Percentiles rank a stretch among this genome's conserved stretches.
Evolutionary conservation across 2,113 vertebrate species (phyloP).

Genomic region (Spheniscus mendiculus): DNA sequence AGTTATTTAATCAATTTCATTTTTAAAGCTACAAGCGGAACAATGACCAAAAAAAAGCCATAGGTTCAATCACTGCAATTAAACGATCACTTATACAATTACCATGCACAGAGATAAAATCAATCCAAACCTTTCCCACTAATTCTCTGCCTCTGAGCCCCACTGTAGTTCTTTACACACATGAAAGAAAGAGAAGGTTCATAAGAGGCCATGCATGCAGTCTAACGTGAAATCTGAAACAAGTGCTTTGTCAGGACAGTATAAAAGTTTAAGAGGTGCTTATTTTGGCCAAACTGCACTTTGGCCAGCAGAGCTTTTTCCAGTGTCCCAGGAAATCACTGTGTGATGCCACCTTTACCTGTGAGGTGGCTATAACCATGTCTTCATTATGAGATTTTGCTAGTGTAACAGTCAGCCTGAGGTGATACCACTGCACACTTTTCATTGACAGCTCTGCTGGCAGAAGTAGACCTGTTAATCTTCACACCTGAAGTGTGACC

Average conservation of each 20-base stretch:
- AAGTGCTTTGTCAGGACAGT: background rate
- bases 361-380: background rate
- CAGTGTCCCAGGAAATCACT: background rate
- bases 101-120: background rate
- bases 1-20: background rate
- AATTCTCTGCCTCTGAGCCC: background rate
- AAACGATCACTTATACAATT: background rate
- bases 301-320: background rate
- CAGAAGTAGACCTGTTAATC: background rate
- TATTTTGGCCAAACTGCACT: background rate
- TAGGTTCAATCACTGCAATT: background rate
- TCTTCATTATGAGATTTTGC: background rate
- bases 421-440: background rate
- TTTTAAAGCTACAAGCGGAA: background rate
- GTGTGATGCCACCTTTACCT: background rate
- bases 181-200: background rate
- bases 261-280: background rate
- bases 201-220: background rate
- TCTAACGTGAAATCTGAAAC: background rate
- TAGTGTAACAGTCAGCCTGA: background rate
- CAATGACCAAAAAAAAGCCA: background rate
- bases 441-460: background rate
- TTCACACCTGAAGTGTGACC: background rate
- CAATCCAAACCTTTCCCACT: background rate
- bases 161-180: background rate